These are phyloP conservation scores for Antheraea yamamai DNA, from an alignment of 2,888 invertebrate genomes.

Conservation along the genomic window DNA sequence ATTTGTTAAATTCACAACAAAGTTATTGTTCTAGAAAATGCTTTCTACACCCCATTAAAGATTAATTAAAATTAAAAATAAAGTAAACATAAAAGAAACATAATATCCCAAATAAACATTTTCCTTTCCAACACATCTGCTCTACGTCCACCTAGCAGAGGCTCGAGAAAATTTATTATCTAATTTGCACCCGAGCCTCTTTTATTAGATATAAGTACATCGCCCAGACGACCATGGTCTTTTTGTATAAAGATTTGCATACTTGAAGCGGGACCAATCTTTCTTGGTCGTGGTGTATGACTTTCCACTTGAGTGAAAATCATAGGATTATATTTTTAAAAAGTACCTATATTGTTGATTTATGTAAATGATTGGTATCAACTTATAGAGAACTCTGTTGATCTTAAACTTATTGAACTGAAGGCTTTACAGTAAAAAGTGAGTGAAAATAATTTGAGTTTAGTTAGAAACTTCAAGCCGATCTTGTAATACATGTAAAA, in stretches of 20 bases:
- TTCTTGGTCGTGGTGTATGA: not conserved
- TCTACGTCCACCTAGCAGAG: not conserved
- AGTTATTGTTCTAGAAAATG: not conserved
- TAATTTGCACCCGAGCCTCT: constrained; percentile 6
- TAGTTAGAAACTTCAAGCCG: not conserved
- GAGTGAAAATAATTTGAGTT: not conserved
- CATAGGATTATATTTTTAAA: constrained; percentile 1
- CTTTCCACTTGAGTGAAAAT: not conserved
- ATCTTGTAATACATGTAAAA: too few relatives aligned
- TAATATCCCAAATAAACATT: not conserved
- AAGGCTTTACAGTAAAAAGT: not conserved
- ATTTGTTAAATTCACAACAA: too few relatives aligned
- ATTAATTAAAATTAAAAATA: not conserved
- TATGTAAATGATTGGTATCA: not conserved
- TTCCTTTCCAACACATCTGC: not conserved
- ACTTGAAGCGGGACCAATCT: not conserved
- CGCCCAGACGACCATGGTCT: not conserved
- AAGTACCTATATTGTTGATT: not conserved
- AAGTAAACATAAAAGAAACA: not conserved
- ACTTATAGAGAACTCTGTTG: not conserved
- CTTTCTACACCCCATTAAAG: not conserved
- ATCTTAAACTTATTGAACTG: not conserved
- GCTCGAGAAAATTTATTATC: constrained; percentile 6
- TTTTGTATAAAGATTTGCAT: not conserved
- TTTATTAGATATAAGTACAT: constrained; percentile 10